Base-by-base conservation (phyloP, 2,797 vertebrate genomes). In the Mustela erminea region DNA sequence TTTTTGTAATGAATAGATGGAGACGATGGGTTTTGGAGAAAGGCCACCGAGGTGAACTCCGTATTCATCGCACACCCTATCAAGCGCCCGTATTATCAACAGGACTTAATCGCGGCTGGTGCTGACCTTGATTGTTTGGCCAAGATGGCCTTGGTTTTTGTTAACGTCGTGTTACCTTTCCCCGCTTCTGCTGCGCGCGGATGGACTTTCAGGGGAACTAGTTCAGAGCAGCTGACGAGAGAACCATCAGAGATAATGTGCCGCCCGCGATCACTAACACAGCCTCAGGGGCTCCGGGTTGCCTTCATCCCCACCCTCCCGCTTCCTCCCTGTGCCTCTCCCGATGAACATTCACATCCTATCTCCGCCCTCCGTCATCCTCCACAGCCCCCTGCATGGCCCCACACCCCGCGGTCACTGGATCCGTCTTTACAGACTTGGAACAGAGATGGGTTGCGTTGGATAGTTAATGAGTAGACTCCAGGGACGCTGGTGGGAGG, bases 271-370 rank as follows among this genome's bases (percentile, higher is more conserved):
- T 56, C 81, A 0, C 46, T 2, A 7, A 64, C 32, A 23, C 20
- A 12, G 35, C 35, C 86, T 66, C 25, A 1, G 58, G 49, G 52
- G 20, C 52, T 52, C 54, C 46, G 2, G 2, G 77, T 2, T 1
- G 0, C 43, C 62, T n/a, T 29, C 2, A 1, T 23, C 41, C 23
- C 27, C 21, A 58, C 56, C 56, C 14, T 4, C 3, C 35, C 14
- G 17, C 52, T 23, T 7, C 29, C 29, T 60, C 43, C 46, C 38
- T 17, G 41, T 7, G 35, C 38, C 35, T 46, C 84, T 52, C 46
- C 87, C 7, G 9, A 32, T 0, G 3, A 27, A 58, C 2, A 3
- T 2, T 6, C 62, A 10, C 18, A 12, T 18, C 8, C 0, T 4
- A 4, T 29, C 32, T 38, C 60, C 3, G 9, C 5, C 62, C 38